Base-by-base conservation (phyloP, 1,140 invertebrate genomes). In the Drosophila malerkotliana region DNA sequence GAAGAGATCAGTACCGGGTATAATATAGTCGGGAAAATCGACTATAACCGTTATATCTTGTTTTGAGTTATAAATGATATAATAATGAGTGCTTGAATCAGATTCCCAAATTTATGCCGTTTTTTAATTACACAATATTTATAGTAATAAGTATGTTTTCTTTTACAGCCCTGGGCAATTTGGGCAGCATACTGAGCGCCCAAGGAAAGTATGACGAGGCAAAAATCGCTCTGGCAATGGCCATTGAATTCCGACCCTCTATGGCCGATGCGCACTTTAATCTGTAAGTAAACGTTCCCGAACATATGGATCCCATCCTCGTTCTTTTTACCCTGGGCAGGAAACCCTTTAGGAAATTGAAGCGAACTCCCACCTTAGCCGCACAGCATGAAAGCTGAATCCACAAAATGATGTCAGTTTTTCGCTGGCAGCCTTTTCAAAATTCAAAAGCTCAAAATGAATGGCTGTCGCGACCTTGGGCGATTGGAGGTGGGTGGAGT, bases 241-340 rank as follows among this genome's bases (percentile, higher is more conserved):
- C 98, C 55, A 94, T 98, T 24, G 94, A 94, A 62, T 95, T 97
- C 93, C 94, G 97, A 90, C 95, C 96, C 61, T 98, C 98, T 92
- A 98, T 98, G 97, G 98, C 97, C 52, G 97, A 99, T 92, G 97
- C 98, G 41, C 97, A 98, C 94, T 98, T 98, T 93, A 99, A 98
- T 93, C 93, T 99, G 98, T 99, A 94, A 98, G 98, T 98, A 93
- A 85, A 75, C 68, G 61, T 60, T 72, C 54, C 74, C 57, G 41
- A 15, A 15, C 80, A 79, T 72, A 69, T 83, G 47, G 58, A 41
- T 60, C 48, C 58, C 53, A 12, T n/a, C 41, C 41, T 7, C 14
- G n/a, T 2, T 5, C 41, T 10, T 3, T 12, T 9, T 0, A 2
- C 6, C 4, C 4, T 5, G 34, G 34, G 10, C 14, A 18, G 41